These are phyloP conservation scores for Camponotus vicinus DNA, from an alignment of 1,140 invertebrate species.

Conservation along the genomic window DNA sequence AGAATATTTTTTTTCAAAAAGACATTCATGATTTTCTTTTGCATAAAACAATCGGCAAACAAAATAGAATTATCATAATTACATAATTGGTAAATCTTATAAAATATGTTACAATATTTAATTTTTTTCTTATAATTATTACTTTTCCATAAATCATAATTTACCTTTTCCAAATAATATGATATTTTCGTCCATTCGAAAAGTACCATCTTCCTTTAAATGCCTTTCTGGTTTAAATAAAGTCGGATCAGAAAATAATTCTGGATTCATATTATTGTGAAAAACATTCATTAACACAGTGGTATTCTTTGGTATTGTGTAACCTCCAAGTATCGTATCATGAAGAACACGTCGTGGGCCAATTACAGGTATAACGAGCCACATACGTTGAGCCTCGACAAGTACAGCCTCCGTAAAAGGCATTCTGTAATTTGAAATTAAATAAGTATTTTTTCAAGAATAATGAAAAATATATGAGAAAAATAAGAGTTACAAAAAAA, in stretches of 20 bases:
- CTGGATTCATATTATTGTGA: constrained; percentile 88
- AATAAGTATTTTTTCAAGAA: neutral
- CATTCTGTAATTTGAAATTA: constrained; percentile 83
- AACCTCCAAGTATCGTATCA: constrained; percentile 88
- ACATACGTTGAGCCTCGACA: constrained; percentile 89
- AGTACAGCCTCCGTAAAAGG: constrained; percentile 89
- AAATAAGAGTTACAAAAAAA: neutral
- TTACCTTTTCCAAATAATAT: constrained; percentile 90
- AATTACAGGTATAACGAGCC: constrained; percentile 88
- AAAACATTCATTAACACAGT: constrained; percentile 89
- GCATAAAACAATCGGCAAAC: neutral
- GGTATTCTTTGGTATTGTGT: constrained; percentile 89
- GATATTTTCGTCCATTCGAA: constrained; percentile 85
- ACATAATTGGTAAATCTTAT: neutral
- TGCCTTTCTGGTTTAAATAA: constrained; percentile 92
- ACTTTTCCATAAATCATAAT: neutral
- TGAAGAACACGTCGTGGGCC: constrained; percentile 89
- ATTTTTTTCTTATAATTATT: neutral
- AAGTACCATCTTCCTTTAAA: constrained; percentile 81
- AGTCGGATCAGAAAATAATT: constrained; percentile 89
- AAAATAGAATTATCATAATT: neutral
- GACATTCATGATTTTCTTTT: neutral
- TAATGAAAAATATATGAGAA: neutral
- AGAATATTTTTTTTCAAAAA: constrained; percentile 3
- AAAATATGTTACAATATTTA: neutral